These are phyloP conservation scores for Drosophila kikkawai DNA, from an alignment of 1,140 invertebrate species.

Conservation along the genomic window DNA sequence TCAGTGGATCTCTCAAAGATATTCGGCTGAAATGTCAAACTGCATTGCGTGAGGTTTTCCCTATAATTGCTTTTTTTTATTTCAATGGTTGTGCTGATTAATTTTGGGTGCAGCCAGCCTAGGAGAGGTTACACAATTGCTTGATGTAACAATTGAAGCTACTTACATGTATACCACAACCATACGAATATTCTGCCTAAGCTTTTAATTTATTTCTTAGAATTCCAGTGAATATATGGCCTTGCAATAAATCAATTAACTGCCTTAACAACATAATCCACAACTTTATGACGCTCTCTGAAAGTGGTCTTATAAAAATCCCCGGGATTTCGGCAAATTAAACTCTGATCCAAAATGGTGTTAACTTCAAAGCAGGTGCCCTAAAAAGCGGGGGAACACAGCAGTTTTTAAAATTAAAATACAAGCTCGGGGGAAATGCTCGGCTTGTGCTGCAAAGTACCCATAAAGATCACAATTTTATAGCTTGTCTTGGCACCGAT, in stretches of 20 bases:
- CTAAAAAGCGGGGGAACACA: conserved; percentile 18
- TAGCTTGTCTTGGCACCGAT: conserved; percentile 64
- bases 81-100: conserved; percentile 33
- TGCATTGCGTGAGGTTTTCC: conserved; percentile 58
- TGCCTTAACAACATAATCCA: conserved; percentile 13
- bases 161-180: not conserved
- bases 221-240: not conserved
- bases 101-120: conserved; percentile 39
- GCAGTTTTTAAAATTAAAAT: conserved; percentile 30
- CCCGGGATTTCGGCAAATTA: conserved; percentile 32
- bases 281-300: conserved; percentile 9
- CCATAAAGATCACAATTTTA: conserved; percentile 71
- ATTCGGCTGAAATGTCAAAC: conserved; percentile 62
- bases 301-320: conserved; percentile 29
- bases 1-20: conserved; percentile 23
- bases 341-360: conserved; percentile 29
- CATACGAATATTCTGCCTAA: not conserved
- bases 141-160: not conserved
- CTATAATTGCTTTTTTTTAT: conserved; percentile 28
- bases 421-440: conserved; percentile 21
- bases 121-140: conserved; percentile 27
- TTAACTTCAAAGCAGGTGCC: conserved; percentile 44
- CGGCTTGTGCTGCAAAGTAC: conserved; percentile 29
- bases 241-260: conserved; percentile 9
- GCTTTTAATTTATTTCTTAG: not conserved